Evolutionary conservation across 2,113 vertebrate genomes (phyloP), one percentile per base, ranked within the genome.

Genomic region (Triplophysa dalaica): DNA sequence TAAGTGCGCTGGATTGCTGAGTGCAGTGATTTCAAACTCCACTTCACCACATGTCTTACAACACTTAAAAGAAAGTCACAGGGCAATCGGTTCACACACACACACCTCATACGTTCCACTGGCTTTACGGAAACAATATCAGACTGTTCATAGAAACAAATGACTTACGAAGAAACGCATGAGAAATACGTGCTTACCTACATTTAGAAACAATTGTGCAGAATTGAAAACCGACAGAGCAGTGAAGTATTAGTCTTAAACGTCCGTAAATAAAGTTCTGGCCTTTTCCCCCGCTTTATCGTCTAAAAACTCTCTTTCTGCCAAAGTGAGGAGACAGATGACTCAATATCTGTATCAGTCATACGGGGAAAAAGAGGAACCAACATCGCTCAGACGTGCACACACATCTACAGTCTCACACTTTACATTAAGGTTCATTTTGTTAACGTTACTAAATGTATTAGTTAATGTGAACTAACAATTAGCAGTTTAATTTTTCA

Each of bases 1-100:
- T 89, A 86, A 85, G 81, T 80, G 74, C 75, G 82, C 68, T 69
- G 48, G 81, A 86, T 77, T 85, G 88, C 88, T 87, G 86, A 89
- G 86, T 80, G 62, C n/a, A 70, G 85, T 77, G 78, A 83, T 87
- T 87, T 77, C 77, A 78, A 72, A 84, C 82, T 83, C 54, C 54
- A 58, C 67, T 79, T 83, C 77, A 45, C 80, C 84, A 84, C 83
- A 86, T 84, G 78, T 87, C 80, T 60, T 24, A 84, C 84, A 82
- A 81, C 45, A 22, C 77, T 69, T 3, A 29, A 60, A 69, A 87
- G 82, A 82, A 82, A 81, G 80, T 73, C 74, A 41, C 78, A 52
- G 43, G 77, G 48, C 62, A 79, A 43, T 33, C 58, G 26, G 76
- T 68, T 68, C 62, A 65, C 60, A 41, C 43, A 60, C 62, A 65